A percentile compares a stretch with the other conserved stretches of the same genome.
phyloP scores from a whole-genome alignment of 2,797 vertebrate genomes.

The Pelochelys cantorii region DNA sequence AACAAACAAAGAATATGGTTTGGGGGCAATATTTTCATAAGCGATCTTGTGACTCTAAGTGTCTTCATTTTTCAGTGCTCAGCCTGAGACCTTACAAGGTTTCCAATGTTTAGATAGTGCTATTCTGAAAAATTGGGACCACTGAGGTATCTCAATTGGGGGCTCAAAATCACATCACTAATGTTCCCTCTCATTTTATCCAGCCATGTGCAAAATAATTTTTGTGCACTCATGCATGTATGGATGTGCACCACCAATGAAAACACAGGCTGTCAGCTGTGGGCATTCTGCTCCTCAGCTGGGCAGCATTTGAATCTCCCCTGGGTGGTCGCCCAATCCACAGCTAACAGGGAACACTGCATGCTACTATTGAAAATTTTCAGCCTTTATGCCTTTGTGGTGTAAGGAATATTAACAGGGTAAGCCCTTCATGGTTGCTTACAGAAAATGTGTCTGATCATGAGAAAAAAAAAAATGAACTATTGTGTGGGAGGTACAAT shows the following conservation, averaged over 20 bases:
- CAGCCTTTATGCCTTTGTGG: fast-evolving
- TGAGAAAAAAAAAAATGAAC: background rate
- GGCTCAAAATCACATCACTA: background rate
- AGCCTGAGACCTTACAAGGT: background rate
- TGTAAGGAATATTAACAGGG: background rate
- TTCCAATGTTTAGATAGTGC: background rate
- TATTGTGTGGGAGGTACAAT: background rate
- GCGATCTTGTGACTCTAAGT: background rate
- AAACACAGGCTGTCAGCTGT: too few species aligned
- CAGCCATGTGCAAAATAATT: too few species aligned
- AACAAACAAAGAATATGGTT: fast-evolving
- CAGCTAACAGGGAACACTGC: too few species aligned
- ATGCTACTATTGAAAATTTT: background rate
- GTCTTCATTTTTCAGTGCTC: too few species aligned
- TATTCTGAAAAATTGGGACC: background rate
- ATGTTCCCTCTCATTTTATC: too few species aligned
- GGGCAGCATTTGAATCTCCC: too few species aligned
- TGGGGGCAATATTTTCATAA: background rate
- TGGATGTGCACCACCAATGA: too few species aligned
- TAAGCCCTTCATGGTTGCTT: fast-evolving
- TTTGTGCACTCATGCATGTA: too few species aligned
- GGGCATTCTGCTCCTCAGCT: too few species aligned
- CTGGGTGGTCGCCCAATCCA: too few species aligned
- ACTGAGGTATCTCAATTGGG: fast-evolving
- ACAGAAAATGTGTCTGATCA: fast-evolving